A percentile compares a stretch with the other conserved stretches of the same genome.
These are phyloP conservation scores for Sebastes baramenuke DNA, from an alignment of 2,797 vertebrate genomes.

Conservation along the genomic window DNA sequence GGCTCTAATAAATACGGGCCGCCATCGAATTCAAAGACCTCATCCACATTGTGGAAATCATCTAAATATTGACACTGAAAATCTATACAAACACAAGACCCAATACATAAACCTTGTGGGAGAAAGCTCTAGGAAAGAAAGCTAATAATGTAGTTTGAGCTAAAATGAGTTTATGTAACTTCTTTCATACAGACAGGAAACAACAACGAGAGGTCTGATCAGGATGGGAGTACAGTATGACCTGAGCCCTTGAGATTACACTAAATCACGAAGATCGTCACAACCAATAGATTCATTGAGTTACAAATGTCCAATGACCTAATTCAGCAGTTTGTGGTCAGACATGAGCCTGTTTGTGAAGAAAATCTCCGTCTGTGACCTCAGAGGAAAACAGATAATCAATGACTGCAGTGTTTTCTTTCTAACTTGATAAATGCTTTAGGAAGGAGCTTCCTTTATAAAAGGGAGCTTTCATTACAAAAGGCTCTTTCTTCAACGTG, in stretches of 20 bases:
- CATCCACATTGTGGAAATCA: too few species aligned
- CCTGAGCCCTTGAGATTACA: neutral
- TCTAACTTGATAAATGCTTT: slow-evolving; percentile 1
- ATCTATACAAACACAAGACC: neutral
- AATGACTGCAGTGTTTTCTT: slow-evolving; percentile 18
- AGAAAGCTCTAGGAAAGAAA: neutral
- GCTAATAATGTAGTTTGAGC: neutral
- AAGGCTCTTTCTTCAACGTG: neutral
- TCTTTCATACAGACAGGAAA: neutral
- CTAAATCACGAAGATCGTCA: neutral
- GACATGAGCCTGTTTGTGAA: slow-evolving; percentile 20
- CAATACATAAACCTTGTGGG: neutral
- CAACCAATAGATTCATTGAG: neutral
- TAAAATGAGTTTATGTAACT: neutral
- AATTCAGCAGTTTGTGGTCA: slow-evolving; percentile 28
- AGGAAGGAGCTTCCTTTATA: neutral
- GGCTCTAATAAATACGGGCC: too few species aligned
- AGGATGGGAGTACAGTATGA: neutral
- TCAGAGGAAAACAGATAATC: slow-evolving; percentile 18
- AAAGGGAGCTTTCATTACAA: slow-evolving; percentile 10
- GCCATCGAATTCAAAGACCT: too few species aligned
- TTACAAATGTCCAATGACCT: neutral
- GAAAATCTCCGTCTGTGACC: slow-evolving; percentile 24
- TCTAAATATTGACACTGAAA: too few species aligned
- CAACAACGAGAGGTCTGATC: neutral